Base-by-base conservation (phyloP, 2,113 vertebrate genomes). In the Chitala chitala region DNA sequence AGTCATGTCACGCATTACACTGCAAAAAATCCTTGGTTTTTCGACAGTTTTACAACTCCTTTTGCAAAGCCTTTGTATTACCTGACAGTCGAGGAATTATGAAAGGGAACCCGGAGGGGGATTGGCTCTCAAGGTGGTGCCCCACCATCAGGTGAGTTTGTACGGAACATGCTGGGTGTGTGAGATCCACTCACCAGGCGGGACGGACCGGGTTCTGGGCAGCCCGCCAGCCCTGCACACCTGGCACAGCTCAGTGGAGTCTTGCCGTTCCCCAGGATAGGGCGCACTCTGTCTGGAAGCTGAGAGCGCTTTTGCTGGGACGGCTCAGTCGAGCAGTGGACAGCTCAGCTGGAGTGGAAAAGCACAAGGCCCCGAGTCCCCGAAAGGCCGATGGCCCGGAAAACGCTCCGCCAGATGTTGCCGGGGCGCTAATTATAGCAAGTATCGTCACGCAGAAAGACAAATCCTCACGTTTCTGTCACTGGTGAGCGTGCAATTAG, bases 401-500 rank as follows among this genome's bases (percentile, higher is more conserved):
- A 87, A 88, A 80, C 78, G 80, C 72, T 78, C 75, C 65, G 84
- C 80, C 89, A 89, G 89, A 90, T 92, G 89, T 88, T 91, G 79
- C 73, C 79, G 86, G 88, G 87, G 88, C 86, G 89, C 85, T 92
- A 75, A 86, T 89, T 83, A 86, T 82, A 78, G 83, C 72, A 78
- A 81, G 78, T 81, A 78, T 83, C 84, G 85, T 85, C 73, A 76
- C 79, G 84, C 73, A n/a, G 79, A 78, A 81, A 80, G 80, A 85
- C 75, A 86, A 82, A 84, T 22, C 65, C 73, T 86, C 85, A 90
- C 87, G 80, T 90, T 87, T 89, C 83, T 87, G 83, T 90, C 85
- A 82, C 76, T 64, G 76, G 76, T 82, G 86, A 83, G 84, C 69
- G 83, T 76, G 85, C 87, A 90, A 90, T 90, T 91, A 91, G 82